Conservation (phyloP, 30 jellyfish, hydroid and myxozoan genomes). For the Mastigias papua region DNA sequence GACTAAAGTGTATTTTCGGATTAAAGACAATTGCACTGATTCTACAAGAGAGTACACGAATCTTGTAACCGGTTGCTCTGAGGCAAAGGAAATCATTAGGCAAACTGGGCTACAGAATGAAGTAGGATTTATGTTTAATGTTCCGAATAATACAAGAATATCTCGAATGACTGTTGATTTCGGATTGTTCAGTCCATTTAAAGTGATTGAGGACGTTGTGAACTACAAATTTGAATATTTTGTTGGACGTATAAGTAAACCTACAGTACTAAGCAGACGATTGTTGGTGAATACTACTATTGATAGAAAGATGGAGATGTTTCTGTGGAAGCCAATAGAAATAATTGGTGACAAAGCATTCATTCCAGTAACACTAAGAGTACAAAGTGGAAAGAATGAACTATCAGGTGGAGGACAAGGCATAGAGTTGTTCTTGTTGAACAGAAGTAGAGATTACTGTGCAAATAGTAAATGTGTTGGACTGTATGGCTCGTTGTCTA, state of each 20-base stretch:
- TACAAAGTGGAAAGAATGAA: neutral
- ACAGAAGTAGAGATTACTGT: constrained; percentile 46
- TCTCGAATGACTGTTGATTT: constrained; percentile 27
- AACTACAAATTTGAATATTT: constrained; percentile 1
- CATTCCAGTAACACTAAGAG: neutral
- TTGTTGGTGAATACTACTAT: constrained; percentile 28
- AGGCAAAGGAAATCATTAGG: constrained; percentile 21
- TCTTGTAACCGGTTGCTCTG: constrained; percentile 14
- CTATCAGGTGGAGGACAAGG: neutral
- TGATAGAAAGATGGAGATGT: constrained; percentile 27
- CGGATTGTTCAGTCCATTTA: neutral
- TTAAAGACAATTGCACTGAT: constrained; percentile 57
- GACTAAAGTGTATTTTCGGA: constrained; percentile 58
- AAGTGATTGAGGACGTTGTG: constrained; percentile 4
- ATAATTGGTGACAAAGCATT: constrained; percentile 23
- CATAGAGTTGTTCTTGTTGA: constrained; percentile 8
- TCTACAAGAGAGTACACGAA: constrained; percentile 18
- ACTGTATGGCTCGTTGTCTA: neutral
- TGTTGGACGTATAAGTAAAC: neutral
- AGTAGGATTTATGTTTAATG: constrained; percentile 25
- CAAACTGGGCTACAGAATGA: constrained; percentile 14
- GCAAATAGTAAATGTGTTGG: constrained; percentile 35
- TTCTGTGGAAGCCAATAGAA: constrained; percentile 52
- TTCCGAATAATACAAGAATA: constrained; percentile 43
- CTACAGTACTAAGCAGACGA: constrained; percentile 5